Conservation (phyloP, 2,113 vertebrate species). For the Mus pahari region DNA sequence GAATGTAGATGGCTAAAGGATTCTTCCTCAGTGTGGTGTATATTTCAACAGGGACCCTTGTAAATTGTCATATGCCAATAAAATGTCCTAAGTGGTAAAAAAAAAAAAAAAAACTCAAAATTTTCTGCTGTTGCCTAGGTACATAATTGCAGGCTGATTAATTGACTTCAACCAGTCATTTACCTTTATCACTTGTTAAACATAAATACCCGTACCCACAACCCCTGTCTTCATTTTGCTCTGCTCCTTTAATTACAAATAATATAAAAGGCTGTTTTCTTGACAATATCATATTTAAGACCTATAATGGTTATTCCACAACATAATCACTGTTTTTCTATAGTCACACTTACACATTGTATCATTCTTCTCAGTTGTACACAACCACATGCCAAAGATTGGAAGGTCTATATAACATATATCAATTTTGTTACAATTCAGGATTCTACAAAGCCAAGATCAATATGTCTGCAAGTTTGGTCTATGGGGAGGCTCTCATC, state of each 20-base stretch:
- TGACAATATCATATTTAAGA: not conserved
- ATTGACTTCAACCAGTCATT: not conserved
- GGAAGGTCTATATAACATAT: not conserved
- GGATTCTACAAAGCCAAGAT: not conserved
- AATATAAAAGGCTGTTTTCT: not conserved
- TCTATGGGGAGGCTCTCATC: not conserved
- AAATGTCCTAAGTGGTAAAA: slow-evolving; percentile 81
- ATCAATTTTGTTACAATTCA: not conserved
- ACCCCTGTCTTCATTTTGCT: not conserved
- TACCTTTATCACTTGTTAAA: not conserved
- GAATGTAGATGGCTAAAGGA: slow-evolving; percentile 76
- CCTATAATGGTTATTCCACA: not conserved
- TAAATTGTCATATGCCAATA: slow-evolving; percentile 84
- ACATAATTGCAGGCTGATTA: not conserved
- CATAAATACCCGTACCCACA: not conserved
- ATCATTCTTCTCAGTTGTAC: not conserved
- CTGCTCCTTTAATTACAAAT: not conserved
- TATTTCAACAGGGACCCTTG: slow-evolving; percentile 81
- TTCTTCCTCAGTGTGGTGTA: slow-evolving; percentile 81
- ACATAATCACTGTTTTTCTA: not conserved
- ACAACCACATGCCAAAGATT: not conserved
- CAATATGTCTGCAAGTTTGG: not conserved
- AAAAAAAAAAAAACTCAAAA: too few species aligned
- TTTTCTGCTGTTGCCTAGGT: not conserved
- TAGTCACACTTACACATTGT: not conserved